Evolutionary conservation across 2,113 vertebrate species (phyloP).

Genomic region (Carassius gibelio): DNA sequence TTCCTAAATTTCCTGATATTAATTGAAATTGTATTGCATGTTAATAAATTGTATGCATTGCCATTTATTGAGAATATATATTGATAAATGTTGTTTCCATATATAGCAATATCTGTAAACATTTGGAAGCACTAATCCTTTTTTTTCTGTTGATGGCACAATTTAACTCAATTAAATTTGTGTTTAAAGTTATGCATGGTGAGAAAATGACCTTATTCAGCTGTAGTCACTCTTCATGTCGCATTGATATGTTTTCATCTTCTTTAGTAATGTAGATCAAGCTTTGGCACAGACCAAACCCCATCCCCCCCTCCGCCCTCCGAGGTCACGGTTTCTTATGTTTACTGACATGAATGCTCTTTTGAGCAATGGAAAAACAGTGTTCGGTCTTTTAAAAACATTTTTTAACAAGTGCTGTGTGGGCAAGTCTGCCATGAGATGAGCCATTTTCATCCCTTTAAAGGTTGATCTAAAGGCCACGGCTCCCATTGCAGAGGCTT

Average conservation of each 20-base stretch:
- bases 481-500: background rate
- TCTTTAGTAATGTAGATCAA: background rate
- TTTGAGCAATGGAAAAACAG: background rate
- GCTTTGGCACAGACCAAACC: background rate
- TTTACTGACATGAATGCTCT: constrained; percentile 33
- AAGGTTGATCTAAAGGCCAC: constrained; percentile 57
- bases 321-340: background rate
- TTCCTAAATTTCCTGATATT: no score
- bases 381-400: constrained; percentile 29
- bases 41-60: no score
- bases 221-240: background rate
- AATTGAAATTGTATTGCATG: no score
- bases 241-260: background rate
- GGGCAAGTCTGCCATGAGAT: constrained; percentile 25
- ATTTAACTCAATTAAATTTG: background rate
- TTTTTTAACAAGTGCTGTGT: constrained; percentile 33
- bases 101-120: no score
- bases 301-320: background rate
- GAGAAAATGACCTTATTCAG: background rate
- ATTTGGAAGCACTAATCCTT: no score
- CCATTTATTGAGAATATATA: no score
- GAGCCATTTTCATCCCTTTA: constrained; percentile 13
- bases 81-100: no score
- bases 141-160: no score
- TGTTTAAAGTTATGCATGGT: background rate